Conservation (phyloP, 2,888 invertebrate genomes). For the Calameuta filiformis region DNA sequence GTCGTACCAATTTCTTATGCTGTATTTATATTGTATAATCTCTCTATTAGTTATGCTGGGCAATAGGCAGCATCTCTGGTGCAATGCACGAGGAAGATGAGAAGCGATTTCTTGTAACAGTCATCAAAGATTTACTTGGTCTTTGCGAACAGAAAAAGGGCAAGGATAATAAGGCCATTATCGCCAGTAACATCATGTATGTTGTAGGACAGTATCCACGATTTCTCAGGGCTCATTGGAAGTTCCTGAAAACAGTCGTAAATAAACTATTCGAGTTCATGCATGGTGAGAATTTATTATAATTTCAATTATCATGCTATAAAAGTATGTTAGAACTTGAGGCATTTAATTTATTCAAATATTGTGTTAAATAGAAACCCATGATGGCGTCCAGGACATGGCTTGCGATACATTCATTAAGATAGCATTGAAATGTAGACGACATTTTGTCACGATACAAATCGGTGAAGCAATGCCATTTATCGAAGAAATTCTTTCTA, state of each 20-base stretch:
- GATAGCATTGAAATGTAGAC: conserved; percentile 96
- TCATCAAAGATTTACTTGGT: conserved; percentile 97
- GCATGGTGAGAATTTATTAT: conserved; percentile 74
- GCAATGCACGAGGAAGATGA: conserved; percentile 99
- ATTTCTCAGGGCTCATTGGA: conserved; percentile 99
- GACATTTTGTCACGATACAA: conserved; percentile 97
- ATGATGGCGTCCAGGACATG: conserved; percentile 99
- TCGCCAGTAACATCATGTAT: conserved; percentile 99
- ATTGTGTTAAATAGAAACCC: conserved; percentile 80
- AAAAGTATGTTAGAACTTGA: background rate
- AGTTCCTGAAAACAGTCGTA: conserved; percentile 99
- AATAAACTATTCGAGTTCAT: conserved; percentile 99
- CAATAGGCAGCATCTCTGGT: conserved; percentile 98
- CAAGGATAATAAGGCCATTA: conserved; percentile 99
- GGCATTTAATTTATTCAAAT: conserved; percentile 1
- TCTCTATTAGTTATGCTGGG: conserved; percentile 87
- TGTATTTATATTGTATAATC: conserved; percentile 13
- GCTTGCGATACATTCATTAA: conserved; percentile 99
- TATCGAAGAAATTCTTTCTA: conserved; percentile 97
- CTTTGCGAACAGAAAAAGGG: conserved; percentile 98
- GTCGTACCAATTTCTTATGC: background rate
- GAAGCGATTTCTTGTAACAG: conserved; percentile 97
- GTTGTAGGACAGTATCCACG: conserved; percentile 99
- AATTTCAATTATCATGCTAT: conserved; percentile 8
- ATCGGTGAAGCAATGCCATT: conserved; percentile 97